Base-by-base conservation (phyloP, 2,888 invertebrate species). In the Drosophila ustulata region DNA sequence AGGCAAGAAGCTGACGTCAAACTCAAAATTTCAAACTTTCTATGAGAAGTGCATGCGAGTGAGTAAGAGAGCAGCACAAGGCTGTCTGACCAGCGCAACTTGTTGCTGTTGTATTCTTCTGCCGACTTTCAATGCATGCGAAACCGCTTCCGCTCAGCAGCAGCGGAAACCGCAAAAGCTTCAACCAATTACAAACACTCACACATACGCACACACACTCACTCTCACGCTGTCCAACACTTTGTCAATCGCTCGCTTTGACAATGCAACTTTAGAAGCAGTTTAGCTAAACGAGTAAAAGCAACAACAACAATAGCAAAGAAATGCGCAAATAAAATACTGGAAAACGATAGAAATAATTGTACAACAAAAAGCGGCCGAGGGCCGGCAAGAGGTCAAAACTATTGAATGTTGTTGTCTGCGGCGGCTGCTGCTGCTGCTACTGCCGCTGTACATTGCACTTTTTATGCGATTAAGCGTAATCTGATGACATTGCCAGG, bases 391-490 rank as follows among this genome's bases (percentile, higher is more conserved):
- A 82, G 82, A 82, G 82, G 82, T 82, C 82, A 82, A 77, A 76
- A 62, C 71, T 72, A 71, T 78, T 75, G 70, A 51, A 47, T 63
- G 59, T 59, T 62, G 71, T 58, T 52, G 32, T 25, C 64, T 51
- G 65, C 58, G 52, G 65, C 39, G 46, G 53, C 46, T 46, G 43
- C 49, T 64, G 39, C 18, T 28, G 23, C 53, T 49, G 37, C 8
- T 55, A n/a, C 26, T 43, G 43, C 37, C 51, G 32, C 51, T 49
- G 50, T 71, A 69, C 82, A 74, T 66, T 86, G 83, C 81, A 86
- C 76, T 86, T 77, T 85, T 74, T 58, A 79, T 79, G 84, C 83
- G 81, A 82, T 83, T 82, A 77, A 83, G 82, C 82, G 84, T 81
- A 82, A 83, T 82, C 68, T 79, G 83, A 86, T 83, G 81, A 67